Evolutionary conservation across 2,888 invertebrate species (phyloP).

Genomic region (Timema podura): DNA sequence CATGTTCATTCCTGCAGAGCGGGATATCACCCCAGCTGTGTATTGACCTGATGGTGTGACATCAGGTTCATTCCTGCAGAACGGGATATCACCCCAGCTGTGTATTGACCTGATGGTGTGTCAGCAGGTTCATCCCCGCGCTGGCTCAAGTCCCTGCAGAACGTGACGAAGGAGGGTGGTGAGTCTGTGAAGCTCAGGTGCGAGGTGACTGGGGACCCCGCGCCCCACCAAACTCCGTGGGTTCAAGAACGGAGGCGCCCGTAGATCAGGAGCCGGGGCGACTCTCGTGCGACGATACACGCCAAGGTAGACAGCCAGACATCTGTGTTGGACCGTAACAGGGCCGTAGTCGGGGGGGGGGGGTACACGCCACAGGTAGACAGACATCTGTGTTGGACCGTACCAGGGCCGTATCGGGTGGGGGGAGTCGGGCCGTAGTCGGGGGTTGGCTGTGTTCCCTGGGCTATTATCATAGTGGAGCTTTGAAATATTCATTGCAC

Average conservation of each 20-base stretch:
- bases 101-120: background rate
- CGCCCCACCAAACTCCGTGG: slow-evolving; percentile 55
- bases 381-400: background rate
- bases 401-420: too few species aligned
- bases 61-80: too few species aligned
- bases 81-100: too few species aligned
- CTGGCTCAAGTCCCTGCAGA: slow-evolving; percentile 51
- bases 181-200: slow-evolving; percentile 59
- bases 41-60: background rate
- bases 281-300: slow-evolving; percentile 44
- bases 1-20: too few species aligned
- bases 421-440: too few species aligned
- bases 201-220: slow-evolving; percentile 58
- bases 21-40: too few species aligned
- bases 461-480: too few species aligned
- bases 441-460: too few species aligned
- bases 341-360: background rate
- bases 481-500: too few species aligned
- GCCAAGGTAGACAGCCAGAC: slow-evolving; percentile 32
- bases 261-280: slow-evolving; percentile 46
- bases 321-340: background rate
- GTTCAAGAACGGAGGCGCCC: slow-evolving; percentile 58
- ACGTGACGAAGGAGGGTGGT: slow-evolving; percentile 56
- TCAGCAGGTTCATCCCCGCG: slow-evolving; percentile 33
- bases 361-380: background rate